Conservation (phyloP, 2,888 invertebrate genomes). For the Hirtodrosophila trivittata region DNA sequence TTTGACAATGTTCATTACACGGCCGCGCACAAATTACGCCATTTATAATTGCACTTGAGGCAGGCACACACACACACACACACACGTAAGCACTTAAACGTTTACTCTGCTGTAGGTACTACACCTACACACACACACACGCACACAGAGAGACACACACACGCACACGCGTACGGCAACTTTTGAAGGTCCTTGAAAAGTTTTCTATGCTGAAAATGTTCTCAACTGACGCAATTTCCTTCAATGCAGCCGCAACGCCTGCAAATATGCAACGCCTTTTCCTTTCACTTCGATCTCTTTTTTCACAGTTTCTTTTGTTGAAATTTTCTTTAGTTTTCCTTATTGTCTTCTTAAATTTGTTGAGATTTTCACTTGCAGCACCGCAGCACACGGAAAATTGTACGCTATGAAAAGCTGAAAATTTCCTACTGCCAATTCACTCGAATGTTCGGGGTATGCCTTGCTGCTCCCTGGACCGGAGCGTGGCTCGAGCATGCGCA, state of each 20-base stretch:
- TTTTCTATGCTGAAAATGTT: constrained; percentile 36
- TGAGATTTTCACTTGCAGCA: constrained; percentile 55
- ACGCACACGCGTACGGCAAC: constrained; percentile 16
- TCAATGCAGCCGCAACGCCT: constrained; percentile 37
- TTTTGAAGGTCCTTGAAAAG: constrained; percentile 72
- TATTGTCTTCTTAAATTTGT: constrained; percentile 14
- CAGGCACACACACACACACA: constrained; percentile 25
- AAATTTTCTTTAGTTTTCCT: constrained; percentile 14
- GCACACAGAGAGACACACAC: constrained; percentile 19
- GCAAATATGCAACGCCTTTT: constrained; percentile 51
- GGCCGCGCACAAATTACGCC: constrained; percentile 70
- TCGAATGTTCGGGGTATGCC: constrained; percentile 44
- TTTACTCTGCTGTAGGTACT: neutral
- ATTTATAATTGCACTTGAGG: constrained; percentile 72
- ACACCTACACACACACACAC: constrained; percentile 26
- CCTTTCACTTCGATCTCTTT: neutral
- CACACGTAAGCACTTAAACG: constrained; percentile 14
- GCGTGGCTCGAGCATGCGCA: constrained; percentile 54
- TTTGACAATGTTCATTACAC: constrained; percentile 61
- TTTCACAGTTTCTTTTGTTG: constrained; percentile 1
- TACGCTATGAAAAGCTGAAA: constrained; percentile 56
- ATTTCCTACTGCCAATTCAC: constrained; percentile 48
- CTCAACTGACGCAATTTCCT: constrained; percentile 25
- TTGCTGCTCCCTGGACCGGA: constrained; percentile 39
- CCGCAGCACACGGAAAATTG: constrained; percentile 70